phyloP scores from a whole-genome alignment of 1,140 invertebrate species.

The Ericerus pela region DNA sequence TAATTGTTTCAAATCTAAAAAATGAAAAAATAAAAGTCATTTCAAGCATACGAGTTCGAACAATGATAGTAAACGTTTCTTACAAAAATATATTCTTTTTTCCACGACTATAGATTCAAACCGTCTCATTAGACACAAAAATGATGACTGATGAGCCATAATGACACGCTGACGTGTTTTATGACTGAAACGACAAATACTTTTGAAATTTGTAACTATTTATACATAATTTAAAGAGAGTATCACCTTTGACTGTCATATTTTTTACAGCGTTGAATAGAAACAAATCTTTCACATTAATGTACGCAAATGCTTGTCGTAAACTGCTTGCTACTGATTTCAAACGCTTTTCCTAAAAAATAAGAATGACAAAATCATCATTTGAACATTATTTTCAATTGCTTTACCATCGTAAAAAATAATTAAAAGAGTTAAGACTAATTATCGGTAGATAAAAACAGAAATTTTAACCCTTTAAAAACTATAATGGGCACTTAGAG shows the following conservation, averaged over 20 bases:
- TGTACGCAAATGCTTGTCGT: constrained; percentile 54
- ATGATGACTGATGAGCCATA: too few species aligned
- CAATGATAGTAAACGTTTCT: constrained; percentile 4
- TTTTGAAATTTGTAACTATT: background rate
- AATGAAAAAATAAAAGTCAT: constrained; percentile 2
- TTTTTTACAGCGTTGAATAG: constrained; percentile 47
- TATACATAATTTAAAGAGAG: background rate
- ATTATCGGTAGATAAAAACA: constrained; percentile 20
- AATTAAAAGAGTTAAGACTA: background rate
- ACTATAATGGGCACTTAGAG: too few species aligned
- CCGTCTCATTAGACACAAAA: too few species aligned
- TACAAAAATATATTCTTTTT: constrained; percentile 1
- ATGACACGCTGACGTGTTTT: too few species aligned
- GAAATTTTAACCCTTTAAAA: constrained; percentile 11
- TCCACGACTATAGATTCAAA: too few species aligned
- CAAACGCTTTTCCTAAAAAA: constrained; percentile 45
- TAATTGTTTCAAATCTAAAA: constrained; percentile 45
- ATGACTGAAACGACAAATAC: too few species aligned
- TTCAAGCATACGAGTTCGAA: too few species aligned
- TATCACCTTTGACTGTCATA: constrained; percentile 30
- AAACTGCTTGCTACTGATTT: constrained; percentile 47
- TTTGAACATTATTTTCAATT: too few species aligned
- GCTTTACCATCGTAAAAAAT: too few species aligned
- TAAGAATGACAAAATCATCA: constrained; percentile 14
- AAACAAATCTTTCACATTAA: constrained; percentile 53